Evolutionary conservation across 2,113 vertebrate species (phyloP).

Genomic region (Oncorhynchus clarkii): DNA sequence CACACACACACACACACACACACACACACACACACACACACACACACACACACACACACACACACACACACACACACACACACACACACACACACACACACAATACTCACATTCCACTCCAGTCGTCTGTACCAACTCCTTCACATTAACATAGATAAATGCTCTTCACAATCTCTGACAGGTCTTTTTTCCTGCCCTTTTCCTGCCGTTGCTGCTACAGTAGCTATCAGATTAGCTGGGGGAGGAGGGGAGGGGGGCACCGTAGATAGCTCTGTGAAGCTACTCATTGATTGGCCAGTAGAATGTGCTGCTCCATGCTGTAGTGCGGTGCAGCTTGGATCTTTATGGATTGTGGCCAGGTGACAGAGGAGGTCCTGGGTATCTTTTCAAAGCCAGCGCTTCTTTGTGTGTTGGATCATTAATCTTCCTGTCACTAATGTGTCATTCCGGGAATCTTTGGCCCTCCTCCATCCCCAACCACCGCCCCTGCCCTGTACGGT

Average conservation of each 20-base stretch:
- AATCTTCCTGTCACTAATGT: constrained; percentile 63
- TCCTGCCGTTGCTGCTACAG: constrained; percentile 40
- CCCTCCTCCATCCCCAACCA: constrained; percentile 11
- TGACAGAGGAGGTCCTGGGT: constrained; percentile 29
- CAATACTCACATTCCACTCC: not conserved
- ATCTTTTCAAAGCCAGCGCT: constrained; percentile 51
- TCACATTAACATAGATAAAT: constrained; percentile 52
- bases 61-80: too few species aligned
- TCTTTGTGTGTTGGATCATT: constrained; percentile 60
- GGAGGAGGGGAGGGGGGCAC: constrained; percentile 5
- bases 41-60: too few species aligned
- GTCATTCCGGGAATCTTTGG: constrained; percentile 46
- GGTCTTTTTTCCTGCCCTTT: constrained; percentile 37
- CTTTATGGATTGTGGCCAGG: constrained; percentile 51
- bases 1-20: too few species aligned
- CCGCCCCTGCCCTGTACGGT: constrained; percentile 4
- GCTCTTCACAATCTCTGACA: constrained; percentile 45
- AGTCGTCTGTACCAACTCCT: constrained; percentile 8
- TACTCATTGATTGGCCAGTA: constrained; percentile 52
- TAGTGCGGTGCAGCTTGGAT: constrained; percentile 33
- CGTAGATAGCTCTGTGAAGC: constrained; percentile 22
- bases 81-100: too few species aligned
- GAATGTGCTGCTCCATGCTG: constrained; percentile 38
- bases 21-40: too few species aligned
- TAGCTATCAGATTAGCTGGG: constrained; percentile 42